Conservation (phyloP, 2,888 invertebrate genomes). For the Drosophila putrida region DNA sequence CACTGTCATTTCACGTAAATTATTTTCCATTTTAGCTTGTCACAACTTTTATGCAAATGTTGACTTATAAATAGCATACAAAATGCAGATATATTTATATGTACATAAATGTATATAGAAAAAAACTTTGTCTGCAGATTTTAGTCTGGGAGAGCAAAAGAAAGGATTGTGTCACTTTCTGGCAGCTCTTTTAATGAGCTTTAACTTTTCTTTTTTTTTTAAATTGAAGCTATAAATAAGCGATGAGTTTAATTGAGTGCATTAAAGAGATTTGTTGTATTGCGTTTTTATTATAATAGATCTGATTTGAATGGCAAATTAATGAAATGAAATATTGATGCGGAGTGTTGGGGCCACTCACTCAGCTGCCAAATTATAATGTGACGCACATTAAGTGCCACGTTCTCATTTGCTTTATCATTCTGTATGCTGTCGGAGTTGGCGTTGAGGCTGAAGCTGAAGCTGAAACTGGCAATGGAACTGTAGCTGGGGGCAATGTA, state of each 20-base stretch:
- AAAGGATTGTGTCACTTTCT: slow-evolving; percentile 13
- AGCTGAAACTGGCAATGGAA: background rate
- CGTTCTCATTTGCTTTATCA: slow-evolving; percentile 64
- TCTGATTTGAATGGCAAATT: slow-evolving; percentile 31
- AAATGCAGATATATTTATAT: slow-evolving; percentile 5
- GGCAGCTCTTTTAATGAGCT: slow-evolving; percentile 51
- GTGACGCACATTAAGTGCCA: slow-evolving; percentile 72
- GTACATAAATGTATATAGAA: background rate
- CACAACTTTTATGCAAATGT: slow-evolving; percentile 65
- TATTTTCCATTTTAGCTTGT: slow-evolving; percentile 61
- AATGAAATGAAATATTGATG: slow-evolving; percentile 51
- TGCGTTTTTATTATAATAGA: background rate
- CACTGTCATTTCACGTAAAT: slow-evolving; percentile 45
- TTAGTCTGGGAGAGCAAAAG: background rate
- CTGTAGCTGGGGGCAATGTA: slow-evolving; percentile 34
- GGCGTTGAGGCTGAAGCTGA: slow-evolving; percentile 9
- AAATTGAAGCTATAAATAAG: slow-evolving; percentile 20
- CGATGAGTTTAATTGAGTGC: slow-evolving; percentile 49
- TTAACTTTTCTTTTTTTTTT: slow-evolving; percentile 2
- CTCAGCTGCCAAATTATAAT: slow-evolving; percentile 75
- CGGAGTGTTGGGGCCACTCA: slow-evolving; percentile 44
- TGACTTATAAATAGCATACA: slow-evolving; percentile 40
- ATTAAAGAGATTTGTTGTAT: slow-evolving; percentile 34
- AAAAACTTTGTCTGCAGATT: slow-evolving; percentile 37
- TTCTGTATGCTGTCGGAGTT: slow-evolving; percentile 53